phyloP scores from a whole-genome alignment of 2,113 vertebrate genomes.

The Siphamia tubifer region DNA sequence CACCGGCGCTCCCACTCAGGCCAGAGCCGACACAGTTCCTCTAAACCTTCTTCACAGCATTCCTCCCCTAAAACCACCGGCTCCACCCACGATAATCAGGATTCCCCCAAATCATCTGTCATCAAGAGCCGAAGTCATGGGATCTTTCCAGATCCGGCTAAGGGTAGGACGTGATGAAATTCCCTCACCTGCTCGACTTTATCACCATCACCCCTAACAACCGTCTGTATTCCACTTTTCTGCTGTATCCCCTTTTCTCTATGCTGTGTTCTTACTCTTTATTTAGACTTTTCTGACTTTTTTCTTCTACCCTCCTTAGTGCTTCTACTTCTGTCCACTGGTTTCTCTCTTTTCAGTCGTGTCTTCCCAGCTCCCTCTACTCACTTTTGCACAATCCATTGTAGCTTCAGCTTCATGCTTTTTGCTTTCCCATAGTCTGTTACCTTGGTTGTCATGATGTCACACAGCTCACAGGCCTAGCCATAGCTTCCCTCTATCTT shows the following conservation, averaged over 20 bases:
- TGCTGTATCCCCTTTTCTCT: slow-evolving; percentile 5
- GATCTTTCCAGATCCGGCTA: slow-evolving; percentile 96
- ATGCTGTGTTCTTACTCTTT: not conserved
- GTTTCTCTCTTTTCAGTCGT: slow-evolving; percentile 14
- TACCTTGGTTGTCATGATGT: slow-evolving; percentile 63
- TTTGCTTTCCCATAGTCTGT: slow-evolving; percentile 70
- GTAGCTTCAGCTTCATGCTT: slow-evolving; percentile 73
- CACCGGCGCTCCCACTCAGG: slow-evolving; percentile 89
- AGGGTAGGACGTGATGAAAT: slow-evolving; percentile 84
- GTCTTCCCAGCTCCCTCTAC: slow-evolving; percentile 7
- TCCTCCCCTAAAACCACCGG: slow-evolving; percentile 81
- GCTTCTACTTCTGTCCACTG: slow-evolving; percentile 11
- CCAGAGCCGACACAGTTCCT: slow-evolving; percentile 86
- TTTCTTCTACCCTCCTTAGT: slow-evolving; percentile 7
- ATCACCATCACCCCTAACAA: slow-evolving; percentile 19
- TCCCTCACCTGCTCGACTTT: slow-evolving; percentile 15
- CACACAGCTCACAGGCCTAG: slow-evolving; percentile 53
- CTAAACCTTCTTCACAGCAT: slow-evolving; percentile 87
- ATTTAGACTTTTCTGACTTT: not conserved
- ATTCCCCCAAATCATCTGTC: slow-evolving; percentile 93
- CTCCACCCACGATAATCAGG: slow-evolving; percentile 86
- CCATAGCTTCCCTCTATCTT: slow-evolving; percentile 48
- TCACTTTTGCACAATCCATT: slow-evolving; percentile 48
- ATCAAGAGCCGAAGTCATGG: slow-evolving; percentile 98
- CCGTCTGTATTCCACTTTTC: not conserved